Evolutionary conservation across 2,888 invertebrate genomes (phyloP), one percentile per base, ranked within the genome.

Genomic region (Harpalus rufipes): DNA sequence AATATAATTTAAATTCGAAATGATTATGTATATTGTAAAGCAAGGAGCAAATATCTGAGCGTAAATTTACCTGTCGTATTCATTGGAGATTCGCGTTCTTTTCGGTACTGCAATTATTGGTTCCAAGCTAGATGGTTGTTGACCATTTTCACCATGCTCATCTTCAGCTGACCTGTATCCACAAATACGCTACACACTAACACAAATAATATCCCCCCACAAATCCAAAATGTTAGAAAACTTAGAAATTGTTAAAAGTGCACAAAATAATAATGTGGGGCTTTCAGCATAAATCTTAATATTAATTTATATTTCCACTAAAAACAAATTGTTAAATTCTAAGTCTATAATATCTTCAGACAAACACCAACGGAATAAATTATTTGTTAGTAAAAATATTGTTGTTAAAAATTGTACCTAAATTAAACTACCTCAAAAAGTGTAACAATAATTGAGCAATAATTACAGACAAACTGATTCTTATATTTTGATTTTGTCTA

Each of bases 101-200:
- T 92, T 92, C 90, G 92, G 91, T 86, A 92, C 92, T 87, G 91
- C 90, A 85, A 88, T 88, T 80, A 91, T 91, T 87, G 90, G 89
- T 86, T 91, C 90, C 85, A 92, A 90, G 88, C 72, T 76, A 51
- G 86, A 58, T 25, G 86, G 59, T 82, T 87, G 86, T 68, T 85
- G 58, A 79, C 85, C 85, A 91, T 90, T 88, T 89, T 88, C 88
- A 92, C 92, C 91, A 89, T 87, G 86, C 68, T 61, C 85, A 91
- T 90, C 88, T 88, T 90, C 89, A 87, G 89, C 88, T 88, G 88
- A 90, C 91, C 92, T 90, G 92, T 92, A 92, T 92, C 92, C 92
- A 91, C 91, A 91, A 90, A 91, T 83, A 83, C 41, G 21, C 83
- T 83, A 84, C 84, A 84, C 84, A 78, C 74, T 84, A 83, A 84